Evolutionary conservation across 2,888 invertebrate genomes (phyloP).

Genomic region (Cryptops parisi): DNA sequence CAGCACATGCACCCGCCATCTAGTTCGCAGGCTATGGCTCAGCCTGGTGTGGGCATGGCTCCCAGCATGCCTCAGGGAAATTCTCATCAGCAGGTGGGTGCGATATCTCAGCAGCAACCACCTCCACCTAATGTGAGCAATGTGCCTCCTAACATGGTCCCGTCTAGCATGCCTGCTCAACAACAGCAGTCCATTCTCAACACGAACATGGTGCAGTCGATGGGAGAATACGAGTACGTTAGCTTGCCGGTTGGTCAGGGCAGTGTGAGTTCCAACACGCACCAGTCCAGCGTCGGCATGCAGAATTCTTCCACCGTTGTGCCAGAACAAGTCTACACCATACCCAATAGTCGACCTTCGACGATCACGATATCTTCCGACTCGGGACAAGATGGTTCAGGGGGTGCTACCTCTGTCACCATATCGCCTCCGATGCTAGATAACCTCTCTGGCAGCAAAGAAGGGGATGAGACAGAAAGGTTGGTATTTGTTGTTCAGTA

Average conservation of each 20-base stretch:
- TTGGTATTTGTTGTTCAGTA: background rate
- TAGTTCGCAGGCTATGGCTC: background rate
- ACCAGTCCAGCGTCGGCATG: background rate
- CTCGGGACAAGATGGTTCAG: constrained; percentile 33
- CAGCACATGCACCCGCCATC: background rate
- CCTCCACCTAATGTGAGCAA: constrained; percentile 7
- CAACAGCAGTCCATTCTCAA: constrained; percentile 20
- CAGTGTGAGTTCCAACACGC: background rate
- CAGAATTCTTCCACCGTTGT: constrained; percentile 8
- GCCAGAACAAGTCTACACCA: constrained; percentile 15
- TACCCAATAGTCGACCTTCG: constrained; percentile 5
- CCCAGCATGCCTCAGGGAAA: constrained; percentile 21
- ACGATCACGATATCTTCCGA: constrained; percentile 10
- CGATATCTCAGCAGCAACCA: background rate
- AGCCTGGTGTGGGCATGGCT: background rate
- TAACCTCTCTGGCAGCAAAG: constrained; percentile 25
- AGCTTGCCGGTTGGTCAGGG: background rate
- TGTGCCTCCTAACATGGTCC: constrained; percentile 20
- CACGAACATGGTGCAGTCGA: background rate
- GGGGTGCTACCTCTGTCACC: constrained; percentile 31
- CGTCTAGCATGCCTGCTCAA: constrained; percentile 27
- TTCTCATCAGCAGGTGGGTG: constrained; percentile 23
- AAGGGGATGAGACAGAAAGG: constrained; percentile 36
- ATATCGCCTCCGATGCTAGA: constrained; percentile 10
- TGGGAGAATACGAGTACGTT: background rate